phyloP scores from a whole-genome alignment of 2,797 vertebrate species.

The Pyrocephalus nanus region DNA sequence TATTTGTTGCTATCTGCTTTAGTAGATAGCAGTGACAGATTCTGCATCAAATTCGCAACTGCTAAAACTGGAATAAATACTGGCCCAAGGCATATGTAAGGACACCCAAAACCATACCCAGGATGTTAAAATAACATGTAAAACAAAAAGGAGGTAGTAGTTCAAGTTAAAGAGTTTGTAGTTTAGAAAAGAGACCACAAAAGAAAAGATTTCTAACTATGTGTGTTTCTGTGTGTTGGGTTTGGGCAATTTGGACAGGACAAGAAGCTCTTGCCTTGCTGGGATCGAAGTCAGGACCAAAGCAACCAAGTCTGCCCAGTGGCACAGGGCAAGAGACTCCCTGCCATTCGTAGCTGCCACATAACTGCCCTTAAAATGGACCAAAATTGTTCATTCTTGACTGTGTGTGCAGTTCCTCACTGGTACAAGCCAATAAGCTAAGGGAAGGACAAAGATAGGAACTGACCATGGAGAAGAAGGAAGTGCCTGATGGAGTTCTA shows the following conservation, averaged over 20 bases:
- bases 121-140: background rate
- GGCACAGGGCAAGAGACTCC: background rate
- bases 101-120: background rate
- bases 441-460: background rate
- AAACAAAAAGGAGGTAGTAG: background rate
- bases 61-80: background rate
- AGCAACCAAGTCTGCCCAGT: background rate
- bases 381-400: accelerated
- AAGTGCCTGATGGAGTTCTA: background rate
- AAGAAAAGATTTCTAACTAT: background rate
- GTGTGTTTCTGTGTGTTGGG: background rate
- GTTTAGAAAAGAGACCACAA: background rate
- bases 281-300: background rate
- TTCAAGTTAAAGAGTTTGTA: background rate
- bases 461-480: background rate
- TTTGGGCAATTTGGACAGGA: background rate
- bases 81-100: background rate
- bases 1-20: background rate
- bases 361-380: background rate
- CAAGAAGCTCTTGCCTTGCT: background rate
- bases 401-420: background rate
- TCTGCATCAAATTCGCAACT: background rate
- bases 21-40: background rate
- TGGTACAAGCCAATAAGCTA: background rate
- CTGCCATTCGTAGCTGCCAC: background rate